A percentile compares a stretch with the other conserved stretches of the same genome.
phyloP scores from a whole-genome alignment of 2,113 vertebrate genomes.

The Neolamprologus brichardi region DNA sequence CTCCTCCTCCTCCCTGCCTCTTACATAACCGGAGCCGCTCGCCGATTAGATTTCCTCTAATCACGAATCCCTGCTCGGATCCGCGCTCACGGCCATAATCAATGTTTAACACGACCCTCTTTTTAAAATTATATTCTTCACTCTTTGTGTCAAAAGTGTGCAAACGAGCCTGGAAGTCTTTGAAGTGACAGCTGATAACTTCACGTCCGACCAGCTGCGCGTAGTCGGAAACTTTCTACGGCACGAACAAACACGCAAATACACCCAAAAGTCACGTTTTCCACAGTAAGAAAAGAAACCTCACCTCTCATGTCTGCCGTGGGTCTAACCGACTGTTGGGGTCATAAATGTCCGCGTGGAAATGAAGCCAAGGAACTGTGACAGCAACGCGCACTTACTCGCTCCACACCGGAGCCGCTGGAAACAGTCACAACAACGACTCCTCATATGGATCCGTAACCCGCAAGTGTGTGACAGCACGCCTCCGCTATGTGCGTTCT shows the following conservation, averaged over 20 bases:
- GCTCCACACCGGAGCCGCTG: conserved; percentile 53
- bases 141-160: not conserved
- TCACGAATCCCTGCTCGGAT: not conserved
- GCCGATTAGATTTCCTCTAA: not conserved
- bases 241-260: not conserved
- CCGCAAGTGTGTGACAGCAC: not conserved
- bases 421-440: conserved; percentile 41
- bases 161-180: not conserved
- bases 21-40: conserved; percentile 67
- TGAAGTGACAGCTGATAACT: not conserved
- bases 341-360: conserved; percentile 57
- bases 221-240: not conserved
- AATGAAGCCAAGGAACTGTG: not conserved
- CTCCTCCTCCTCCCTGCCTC: conserved; percentile 19
- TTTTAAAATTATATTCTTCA: not conserved
- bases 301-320: conserved; percentile 73
- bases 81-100: not conserved
- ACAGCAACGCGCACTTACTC: not conserved
- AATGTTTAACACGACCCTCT: not conserved
- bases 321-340: conserved; percentile 24
- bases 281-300: not conserved
- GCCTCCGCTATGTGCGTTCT: not conserved
- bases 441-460: conserved; percentile 42
- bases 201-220: not conserved
- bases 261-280: not conserved